phyloP scores from a whole-genome alignment of 2,113 vertebrate species.

The Xenus cinereus region DNA sequence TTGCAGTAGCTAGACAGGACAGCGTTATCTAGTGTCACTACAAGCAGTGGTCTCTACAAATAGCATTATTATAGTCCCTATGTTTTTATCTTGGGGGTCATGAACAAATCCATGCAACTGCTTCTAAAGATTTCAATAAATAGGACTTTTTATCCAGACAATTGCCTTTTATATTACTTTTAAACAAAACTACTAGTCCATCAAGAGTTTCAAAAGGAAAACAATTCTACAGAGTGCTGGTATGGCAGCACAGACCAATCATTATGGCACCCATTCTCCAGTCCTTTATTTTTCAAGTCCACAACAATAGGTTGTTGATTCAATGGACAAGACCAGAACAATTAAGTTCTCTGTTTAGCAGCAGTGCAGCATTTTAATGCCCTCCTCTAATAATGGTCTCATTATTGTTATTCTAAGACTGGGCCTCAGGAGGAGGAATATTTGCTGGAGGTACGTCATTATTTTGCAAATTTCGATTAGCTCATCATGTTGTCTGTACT shows the following conservation, averaged over 20 bases:
- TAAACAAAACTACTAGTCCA: slow-evolving; percentile 92
- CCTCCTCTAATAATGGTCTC: slow-evolving; percentile 95
- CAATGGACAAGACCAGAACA: slow-evolving; percentile 96
- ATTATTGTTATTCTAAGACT: slow-evolving; percentile 98
- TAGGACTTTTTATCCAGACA: slow-evolving; percentile 86
- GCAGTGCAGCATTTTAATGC: slow-evolving; percentile 93
- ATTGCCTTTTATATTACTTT: slow-evolving; percentile 90
- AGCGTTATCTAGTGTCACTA: slow-evolving; percentile 69
- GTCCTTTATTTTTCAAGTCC: slow-evolving; percentile 92
- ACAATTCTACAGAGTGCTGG: slow-evolving; percentile 87
- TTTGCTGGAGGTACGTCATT: slow-evolving; percentile 91
- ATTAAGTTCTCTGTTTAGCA: slow-evolving; percentile 96
- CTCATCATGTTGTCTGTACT: slow-evolving; percentile 93
- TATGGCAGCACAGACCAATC: slow-evolving; percentile 92
- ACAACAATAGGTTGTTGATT: slow-evolving; percentile 99
- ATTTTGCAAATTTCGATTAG: slow-evolving; percentile 99
- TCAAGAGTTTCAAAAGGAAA: slow-evolving; percentile 89
- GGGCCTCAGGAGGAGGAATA: slow-evolving; percentile 90
- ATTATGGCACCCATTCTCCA: slow-evolving; percentile 92
- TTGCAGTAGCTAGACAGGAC: slow-evolving; percentile 67
- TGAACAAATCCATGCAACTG: slow-evolving; percentile 79
- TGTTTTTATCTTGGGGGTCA: slow-evolving; percentile 81
- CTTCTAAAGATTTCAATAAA: slow-evolving; percentile 84
- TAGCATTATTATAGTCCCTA: slow-evolving; percentile 75
- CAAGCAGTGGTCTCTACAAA: slow-evolving; percentile 70